Evolutionary conservation across 2,113 vertebrate species (phyloP).

Genomic region (Smithornis capensis): DNA sequence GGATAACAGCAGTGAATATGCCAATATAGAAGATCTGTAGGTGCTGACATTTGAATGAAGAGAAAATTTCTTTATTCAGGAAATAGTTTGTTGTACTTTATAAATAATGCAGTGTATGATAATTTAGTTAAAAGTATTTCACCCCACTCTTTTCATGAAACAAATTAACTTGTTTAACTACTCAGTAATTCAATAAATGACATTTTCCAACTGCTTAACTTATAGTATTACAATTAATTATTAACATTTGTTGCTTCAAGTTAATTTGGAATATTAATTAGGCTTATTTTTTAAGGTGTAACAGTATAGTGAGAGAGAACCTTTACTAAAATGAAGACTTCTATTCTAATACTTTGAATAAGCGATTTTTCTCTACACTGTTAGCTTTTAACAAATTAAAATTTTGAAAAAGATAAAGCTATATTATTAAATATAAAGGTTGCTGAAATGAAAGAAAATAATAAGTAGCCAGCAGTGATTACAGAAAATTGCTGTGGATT

Average conservation of each 20-base stretch:
- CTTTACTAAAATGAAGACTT: background rate
- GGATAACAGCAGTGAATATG: background rate
- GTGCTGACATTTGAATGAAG: conserved; percentile 43
- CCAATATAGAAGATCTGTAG: conserved; percentile 41
- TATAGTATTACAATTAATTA: background rate
- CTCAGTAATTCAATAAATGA: background rate
- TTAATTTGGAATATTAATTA: background rate
- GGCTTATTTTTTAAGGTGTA: background rate
- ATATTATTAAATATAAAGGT: background rate
- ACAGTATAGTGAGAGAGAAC: background rate
- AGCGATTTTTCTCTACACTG: background rate
- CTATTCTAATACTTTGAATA: background rate
- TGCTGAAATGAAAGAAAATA: background rate
- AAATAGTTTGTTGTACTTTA: background rate
- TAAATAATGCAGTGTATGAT: background rate
- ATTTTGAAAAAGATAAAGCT: background rate
- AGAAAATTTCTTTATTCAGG: conserved; percentile 8
- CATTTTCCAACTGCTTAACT: background rate
- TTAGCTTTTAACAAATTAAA: background rate
- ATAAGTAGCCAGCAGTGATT: background rate
- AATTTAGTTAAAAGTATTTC: background rate
- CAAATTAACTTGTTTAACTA: background rate
- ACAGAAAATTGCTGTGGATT: background rate
- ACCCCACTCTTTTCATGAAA: background rate
- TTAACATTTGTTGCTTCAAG: background rate